phyloP scores from a whole-genome alignment of 2,797 vertebrate species.

The Gila robusta region DNA sequence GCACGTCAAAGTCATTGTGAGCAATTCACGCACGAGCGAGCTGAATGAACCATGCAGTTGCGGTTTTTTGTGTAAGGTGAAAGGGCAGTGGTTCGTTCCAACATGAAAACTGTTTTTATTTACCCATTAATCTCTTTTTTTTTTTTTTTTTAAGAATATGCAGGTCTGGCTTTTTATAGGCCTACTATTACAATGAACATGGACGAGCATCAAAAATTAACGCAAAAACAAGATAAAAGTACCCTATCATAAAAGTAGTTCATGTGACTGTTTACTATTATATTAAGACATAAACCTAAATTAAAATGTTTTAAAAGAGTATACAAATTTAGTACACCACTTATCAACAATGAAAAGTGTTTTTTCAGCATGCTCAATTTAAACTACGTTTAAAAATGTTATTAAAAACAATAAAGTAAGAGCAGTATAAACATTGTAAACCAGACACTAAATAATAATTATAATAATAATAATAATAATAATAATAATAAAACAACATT shows the following conservation, averaged over 20 bases:
- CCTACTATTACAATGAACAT: not conserved
- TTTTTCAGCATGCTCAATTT: not conserved
- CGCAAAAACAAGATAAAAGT: not conserved
- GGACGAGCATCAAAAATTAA: not conserved
- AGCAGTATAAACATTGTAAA: not conserved
- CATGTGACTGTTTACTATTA: not conserved
- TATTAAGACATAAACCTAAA: not conserved
- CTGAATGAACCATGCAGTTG: not conserved
- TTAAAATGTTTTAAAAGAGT: not conserved
- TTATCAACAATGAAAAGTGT: not conserved
- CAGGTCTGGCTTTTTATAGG: not conserved
- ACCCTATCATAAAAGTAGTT: too few species aligned
- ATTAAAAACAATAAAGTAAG: not conserved
- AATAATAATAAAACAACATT: too few species aligned
- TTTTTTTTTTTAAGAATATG: not conserved
- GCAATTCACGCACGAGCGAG: not conserved
- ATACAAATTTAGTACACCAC: not conserved
- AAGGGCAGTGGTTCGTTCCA: not conserved
- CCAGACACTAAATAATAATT: not conserved
- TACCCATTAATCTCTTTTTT: not conserved
- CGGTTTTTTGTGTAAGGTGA: not conserved
- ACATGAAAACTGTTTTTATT: not conserved
- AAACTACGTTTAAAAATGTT: not conserved
- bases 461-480: not conserved
- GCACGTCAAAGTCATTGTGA: not conserved